A percentile compares a stretch with the other conserved stretches of the same genome.
Conservation (phyloP, 2,113 vertebrate species). For the Lophura nycthemera region DNA sequence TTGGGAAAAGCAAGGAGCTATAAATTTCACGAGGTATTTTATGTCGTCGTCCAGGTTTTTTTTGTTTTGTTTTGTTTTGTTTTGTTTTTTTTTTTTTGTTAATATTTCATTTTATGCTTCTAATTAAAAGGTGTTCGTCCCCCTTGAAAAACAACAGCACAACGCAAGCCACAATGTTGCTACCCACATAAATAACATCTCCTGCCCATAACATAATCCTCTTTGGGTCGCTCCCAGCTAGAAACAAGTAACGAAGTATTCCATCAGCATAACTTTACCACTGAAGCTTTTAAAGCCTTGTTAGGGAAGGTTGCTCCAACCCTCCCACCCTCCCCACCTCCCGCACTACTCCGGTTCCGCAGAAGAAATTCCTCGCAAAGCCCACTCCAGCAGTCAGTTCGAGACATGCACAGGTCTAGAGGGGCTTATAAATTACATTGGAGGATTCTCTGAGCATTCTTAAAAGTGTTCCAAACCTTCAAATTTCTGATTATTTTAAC, state of each 20-base stretch:
- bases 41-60: too few species aligned
- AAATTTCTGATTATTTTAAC: slow-evolving; percentile 21
- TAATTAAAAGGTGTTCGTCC: slow-evolving; percentile 4
- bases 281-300: slow-evolving; percentile 75
- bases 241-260: slow-evolving; percentile 39
- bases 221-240: slow-evolving; percentile 1
- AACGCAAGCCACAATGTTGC: slow-evolving; percentile 20
- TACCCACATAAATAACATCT: slow-evolving; percentile 73
- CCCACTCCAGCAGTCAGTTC: slow-evolving; percentile 77
- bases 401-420: slow-evolving; percentile 77
- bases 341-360: slow-evolving; percentile 32
- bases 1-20: too few species aligned
- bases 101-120: slow-evolving; percentile 35
- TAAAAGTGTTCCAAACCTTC: slow-evolving; percentile 47
- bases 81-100: background rate
- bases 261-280: slow-evolving; percentile 65
- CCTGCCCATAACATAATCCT: slow-evolving; percentile 36
- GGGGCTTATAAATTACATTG: slow-evolving; percentile 80
- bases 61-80: too few species aligned
- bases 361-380: slow-evolving; percentile 79
- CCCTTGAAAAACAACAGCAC: slow-evolving; percentile 16
- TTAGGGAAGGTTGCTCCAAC: slow-evolving; percentile 60
- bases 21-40: too few species aligned
- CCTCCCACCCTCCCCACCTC: slow-evolving; percentile 46
- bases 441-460: slow-evolving; percentile 74